Conservation (phyloP, 2,888 invertebrate genomes). For the Rhagium mordax region DNA sequence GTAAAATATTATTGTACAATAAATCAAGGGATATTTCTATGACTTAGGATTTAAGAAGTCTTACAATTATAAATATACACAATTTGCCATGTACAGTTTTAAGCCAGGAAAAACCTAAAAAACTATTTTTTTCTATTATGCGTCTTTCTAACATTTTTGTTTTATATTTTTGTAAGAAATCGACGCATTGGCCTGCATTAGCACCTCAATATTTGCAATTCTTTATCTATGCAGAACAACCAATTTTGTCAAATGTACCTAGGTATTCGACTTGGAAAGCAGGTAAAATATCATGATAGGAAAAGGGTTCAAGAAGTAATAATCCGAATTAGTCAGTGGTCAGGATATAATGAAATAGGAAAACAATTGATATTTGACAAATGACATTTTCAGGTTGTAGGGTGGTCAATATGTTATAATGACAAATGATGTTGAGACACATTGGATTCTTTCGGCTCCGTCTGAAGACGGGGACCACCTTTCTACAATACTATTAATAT, state of each 20-base stretch:
- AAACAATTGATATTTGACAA: constrained; percentile 69
- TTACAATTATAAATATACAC: no score
- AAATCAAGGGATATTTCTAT: no score
- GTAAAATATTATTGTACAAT: no score
- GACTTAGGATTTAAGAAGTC: no score
- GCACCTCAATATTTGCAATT: no score
- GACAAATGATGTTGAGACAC: constrained; percentile 71
- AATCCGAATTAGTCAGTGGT: constrained; percentile 56
- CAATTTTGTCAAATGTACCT: background rate
- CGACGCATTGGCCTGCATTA: no score
- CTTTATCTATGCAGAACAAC: no score
- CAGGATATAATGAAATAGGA: constrained; percentile 59
- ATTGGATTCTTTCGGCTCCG: constrained; percentile 60
- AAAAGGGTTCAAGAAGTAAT: constrained; percentile 61
- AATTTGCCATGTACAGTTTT: no score
- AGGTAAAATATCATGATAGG: constrained; percentile 42
- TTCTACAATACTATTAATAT: constrained; percentile 62
- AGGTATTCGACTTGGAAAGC: constrained; percentile 14
- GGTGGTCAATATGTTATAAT: constrained; percentile 66
- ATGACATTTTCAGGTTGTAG: constrained; percentile 68
- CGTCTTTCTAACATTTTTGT: no score
- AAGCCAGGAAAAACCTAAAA: no score
- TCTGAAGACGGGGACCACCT: constrained; percentile 66
- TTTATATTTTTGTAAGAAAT: no score
- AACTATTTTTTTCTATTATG: no score